Percentiles rank a stretch among this genome's conserved stretches.
These are phyloP conservation scores for Emesis russula DNA, from an alignment of 2,888 invertebrate species.

Conservation along the genomic window DNA sequence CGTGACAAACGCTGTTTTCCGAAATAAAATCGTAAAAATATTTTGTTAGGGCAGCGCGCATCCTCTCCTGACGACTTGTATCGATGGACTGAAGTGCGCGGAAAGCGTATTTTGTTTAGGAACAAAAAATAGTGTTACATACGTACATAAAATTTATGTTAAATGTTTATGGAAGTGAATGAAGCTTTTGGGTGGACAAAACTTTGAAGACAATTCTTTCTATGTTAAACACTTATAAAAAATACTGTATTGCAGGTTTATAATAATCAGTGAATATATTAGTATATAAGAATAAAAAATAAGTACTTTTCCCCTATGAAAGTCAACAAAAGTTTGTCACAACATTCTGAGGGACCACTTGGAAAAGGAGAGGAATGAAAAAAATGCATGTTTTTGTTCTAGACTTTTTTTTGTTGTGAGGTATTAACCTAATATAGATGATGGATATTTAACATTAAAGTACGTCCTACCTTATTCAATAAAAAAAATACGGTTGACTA, in stretches of 20 bases:
- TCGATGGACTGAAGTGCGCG: not conserved
- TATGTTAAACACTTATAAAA: too few relatives aligned
- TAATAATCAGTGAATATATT: too few relatives aligned
- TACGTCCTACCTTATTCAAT: conserved; percentile 9
- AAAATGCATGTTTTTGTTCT: too few relatives aligned
- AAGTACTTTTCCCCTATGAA: not conserved
- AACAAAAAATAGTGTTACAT: not conserved
- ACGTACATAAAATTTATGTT: not conserved
- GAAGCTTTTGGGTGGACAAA: conserved; percentile 21
- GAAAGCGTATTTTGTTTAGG: not conserved
- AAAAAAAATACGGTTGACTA: conserved; percentile 6
- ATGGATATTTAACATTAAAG: not conserved
- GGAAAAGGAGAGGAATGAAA: too few relatives aligned
- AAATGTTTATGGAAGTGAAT: conserved; percentile 9
- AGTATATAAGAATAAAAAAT: too few relatives aligned
- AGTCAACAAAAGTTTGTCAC: not conserved
- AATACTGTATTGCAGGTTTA: too few relatives aligned
- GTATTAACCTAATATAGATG: not conserved
- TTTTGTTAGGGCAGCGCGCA: conserved; percentile 12
- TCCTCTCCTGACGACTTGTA: not conserved
- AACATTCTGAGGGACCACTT: not conserved
- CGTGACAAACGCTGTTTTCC: conserved; percentile 26
- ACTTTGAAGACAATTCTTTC: conserved; percentile 1
- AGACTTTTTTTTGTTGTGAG: too few relatives aligned
- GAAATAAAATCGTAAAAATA: too few relatives aligned